Base-by-base conservation (phyloP, 1,140 invertebrate genomes). In the Amphibalanus amphitrite region DNA sequence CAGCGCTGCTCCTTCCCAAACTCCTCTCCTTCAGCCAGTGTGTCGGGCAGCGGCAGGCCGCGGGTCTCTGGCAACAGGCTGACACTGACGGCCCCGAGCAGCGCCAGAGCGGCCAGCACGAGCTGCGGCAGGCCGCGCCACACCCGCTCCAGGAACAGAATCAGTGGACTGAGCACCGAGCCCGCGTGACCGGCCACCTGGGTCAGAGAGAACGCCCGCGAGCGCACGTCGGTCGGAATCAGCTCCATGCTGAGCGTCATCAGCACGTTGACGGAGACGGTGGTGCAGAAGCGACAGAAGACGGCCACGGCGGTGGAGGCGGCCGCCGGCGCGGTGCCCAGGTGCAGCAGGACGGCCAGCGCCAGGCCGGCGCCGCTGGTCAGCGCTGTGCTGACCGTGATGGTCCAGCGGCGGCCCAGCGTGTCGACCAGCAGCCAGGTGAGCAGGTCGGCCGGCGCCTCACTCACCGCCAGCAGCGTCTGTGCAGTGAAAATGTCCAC, bases 401-500 rank as follows among this genome's bases (percentile, higher is more conserved):
- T 88, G 28, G 91, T 79, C 91, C 91, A 93, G 73, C 91, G 83
- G 72, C 92, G 81, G 0, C 91, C 92, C 85, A 89, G 90, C 74
- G 86, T 84, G 79, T 93, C 91, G 13, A 93, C 78, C 1, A 89
- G 87, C 0, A 89, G 75, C 0, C 91, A 90, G 4, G 93, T 82
- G 69, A 93, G 86, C 0, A 90, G 87, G 78, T 92, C 90, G 10
- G 91, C 90, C 0, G 91, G 91, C 47, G 91, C 79, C 77, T 92
- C 90, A 0, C 90, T 91, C 1, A 88, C 88, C 25, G 89, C 87
- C 0, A 90, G 90, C 1, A 93, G 84, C 0, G 89, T 90, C 77
- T 93, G 93, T 0, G 90, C 91, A 33, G 91, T 76, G 77, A 92
- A 93, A 1, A 92, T 84, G 75, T 92, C 86, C 73, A 92, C 79